Evolutionary conservation across 2,113 vertebrate genomes (phyloP).

Genomic region (Theristicus caerulescens): DNA sequence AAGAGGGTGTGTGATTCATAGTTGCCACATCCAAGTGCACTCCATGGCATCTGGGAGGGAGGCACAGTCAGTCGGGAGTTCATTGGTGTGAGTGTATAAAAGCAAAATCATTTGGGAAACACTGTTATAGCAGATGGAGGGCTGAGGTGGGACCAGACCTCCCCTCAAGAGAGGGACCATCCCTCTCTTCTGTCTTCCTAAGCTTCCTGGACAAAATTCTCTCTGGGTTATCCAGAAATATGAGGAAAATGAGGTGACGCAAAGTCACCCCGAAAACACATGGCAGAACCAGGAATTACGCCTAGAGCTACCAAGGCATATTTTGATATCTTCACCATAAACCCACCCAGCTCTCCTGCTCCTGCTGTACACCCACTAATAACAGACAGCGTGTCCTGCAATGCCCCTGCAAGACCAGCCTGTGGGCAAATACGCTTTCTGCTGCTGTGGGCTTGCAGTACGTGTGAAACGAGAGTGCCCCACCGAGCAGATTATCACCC

Average conservation of each 20-base stretch:
- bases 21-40: neutral
- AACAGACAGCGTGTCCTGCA: neutral
- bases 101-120: neutral
- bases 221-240: neutral
- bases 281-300: neutral
- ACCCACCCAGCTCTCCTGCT: neutral
- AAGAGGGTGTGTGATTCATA: neutral
- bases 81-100: fast-evolving
- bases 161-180: neutral
- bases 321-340: neutral
- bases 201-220: neutral
- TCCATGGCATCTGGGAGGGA: neutral
- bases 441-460: neutral
- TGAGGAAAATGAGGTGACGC: fast-evolving
- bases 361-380: neutral
- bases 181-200: neutral
- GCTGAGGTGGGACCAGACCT: neutral
- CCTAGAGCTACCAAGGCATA: neutral
- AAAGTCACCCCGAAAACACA: neutral
- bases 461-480: neutral
- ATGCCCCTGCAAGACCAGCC: neutral
- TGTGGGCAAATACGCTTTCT: neutral
- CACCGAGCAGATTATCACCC: neutral
- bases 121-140: neutral
- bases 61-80: neutral